Evolutionary conservation across 2,888 invertebrate species (phyloP).

Genomic region (Auanema sp.): DNA sequence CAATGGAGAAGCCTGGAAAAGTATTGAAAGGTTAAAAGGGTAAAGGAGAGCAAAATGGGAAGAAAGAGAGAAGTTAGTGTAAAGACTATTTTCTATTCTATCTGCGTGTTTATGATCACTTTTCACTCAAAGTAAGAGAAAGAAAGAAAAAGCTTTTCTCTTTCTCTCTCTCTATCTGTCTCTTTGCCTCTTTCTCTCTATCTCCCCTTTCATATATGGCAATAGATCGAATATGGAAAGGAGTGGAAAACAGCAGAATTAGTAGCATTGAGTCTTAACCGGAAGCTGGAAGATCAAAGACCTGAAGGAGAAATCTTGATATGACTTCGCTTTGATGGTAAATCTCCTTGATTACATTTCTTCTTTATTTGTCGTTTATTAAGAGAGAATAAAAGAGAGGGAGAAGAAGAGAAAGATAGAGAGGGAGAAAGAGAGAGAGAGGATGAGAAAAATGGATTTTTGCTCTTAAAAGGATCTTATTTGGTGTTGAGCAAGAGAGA

Average conservation of each 20-base stretch:
- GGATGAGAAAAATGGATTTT: neutral
- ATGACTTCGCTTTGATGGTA: too few relatives aligned
- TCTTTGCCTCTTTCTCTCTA: neutral
- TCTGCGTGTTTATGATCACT: too few relatives aligned
- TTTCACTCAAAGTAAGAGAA: neutral
- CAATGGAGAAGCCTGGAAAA: too few relatives aligned
- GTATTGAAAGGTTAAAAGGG: too few relatives aligned
- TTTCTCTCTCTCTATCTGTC: conserved; percentile 7
- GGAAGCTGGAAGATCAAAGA: too few relatives aligned
- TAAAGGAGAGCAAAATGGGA: too few relatives aligned
- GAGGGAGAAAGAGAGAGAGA: conserved; percentile 1
- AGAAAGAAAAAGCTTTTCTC: neutral
- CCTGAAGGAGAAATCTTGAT: too few relatives aligned
- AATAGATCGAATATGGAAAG: neutral
- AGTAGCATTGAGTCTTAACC: too few relatives aligned
- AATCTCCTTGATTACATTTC: neutral
- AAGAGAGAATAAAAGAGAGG: neutral
- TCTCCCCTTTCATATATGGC: neutral
- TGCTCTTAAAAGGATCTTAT: too few relatives aligned
- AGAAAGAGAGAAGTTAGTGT: too few relatives aligned
- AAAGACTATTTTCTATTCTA: too few relatives aligned
- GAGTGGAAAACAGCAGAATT: too few relatives aligned
- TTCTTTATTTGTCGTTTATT: neutral
- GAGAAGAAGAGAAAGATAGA: neutral
- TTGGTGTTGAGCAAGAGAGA: neutral